Percentiles rank a stretch among this genome's conserved stretches.
Evolutionary conservation across 2,888 invertebrate genomes (phyloP).

Genomic region (Drosophila birchii): DNA sequence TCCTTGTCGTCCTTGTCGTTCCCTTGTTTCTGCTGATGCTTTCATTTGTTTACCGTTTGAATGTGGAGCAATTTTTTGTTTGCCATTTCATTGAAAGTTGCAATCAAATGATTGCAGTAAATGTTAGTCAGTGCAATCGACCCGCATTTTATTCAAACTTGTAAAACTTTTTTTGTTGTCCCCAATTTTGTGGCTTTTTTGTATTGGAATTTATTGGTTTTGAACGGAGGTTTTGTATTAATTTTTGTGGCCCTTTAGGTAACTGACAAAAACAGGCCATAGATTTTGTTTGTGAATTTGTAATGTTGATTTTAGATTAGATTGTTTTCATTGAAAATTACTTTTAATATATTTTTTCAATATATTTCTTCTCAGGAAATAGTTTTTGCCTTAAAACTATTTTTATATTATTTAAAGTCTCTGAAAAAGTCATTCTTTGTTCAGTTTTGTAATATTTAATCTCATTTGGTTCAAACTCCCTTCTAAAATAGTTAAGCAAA

Average conservation of each 20-base stretch:
- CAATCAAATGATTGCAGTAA: conserved; percentile 39
- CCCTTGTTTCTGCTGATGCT: conserved; percentile 17
- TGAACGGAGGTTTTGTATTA: not conserved
- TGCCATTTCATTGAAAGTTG: conserved; percentile 39
- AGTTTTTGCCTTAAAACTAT: not conserved
- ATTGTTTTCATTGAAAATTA: not conserved
- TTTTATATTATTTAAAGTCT: not conserved
- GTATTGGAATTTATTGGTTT: conserved; percentile 16
- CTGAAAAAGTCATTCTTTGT: not conserved
- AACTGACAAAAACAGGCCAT: conserved; percentile 19
- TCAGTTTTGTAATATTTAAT: not conserved
- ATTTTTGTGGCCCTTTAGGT: not conserved
- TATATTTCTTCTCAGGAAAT: not conserved
- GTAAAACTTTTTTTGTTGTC: not conserved
- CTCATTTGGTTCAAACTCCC: not conserved
- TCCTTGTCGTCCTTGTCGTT: not conserved
- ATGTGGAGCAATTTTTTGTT: conserved; percentile 31
- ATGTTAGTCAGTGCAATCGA: conserved; percentile 28
- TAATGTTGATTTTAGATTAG: not conserved
- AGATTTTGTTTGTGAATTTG: not conserved
- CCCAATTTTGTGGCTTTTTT: conserved; percentile 24
- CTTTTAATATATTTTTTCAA: not conserved
- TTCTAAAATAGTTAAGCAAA: conserved; percentile 17
- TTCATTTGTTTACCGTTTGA: conserved; percentile 34
- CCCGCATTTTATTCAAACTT: conserved; percentile 38